Conservation (phyloP, 2,888 invertebrate genomes). For the Morpho helenor region DNA sequence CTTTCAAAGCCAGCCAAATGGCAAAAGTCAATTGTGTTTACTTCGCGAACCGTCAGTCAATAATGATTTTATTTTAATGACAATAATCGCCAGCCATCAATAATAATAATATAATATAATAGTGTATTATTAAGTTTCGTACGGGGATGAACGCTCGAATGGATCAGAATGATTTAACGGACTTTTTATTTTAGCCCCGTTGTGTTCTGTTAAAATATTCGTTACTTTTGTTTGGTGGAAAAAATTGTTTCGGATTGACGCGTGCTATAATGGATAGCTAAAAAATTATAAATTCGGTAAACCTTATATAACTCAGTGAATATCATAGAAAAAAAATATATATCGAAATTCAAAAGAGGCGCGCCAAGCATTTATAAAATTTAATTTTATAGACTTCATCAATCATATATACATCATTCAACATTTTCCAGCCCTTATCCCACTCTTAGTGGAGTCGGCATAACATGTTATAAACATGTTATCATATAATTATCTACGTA, state of each 20-base stretch:
- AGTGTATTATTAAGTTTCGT: slow-evolving; percentile 57
- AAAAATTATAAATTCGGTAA: too few relatives aligned
- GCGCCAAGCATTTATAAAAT: too few relatives aligned
- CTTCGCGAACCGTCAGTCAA: slow-evolving; percentile 64
- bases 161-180: slow-evolving; percentile 64
- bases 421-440: too few relatives aligned
- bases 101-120: slow-evolving; percentile 61
- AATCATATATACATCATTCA: too few relatives aligned
- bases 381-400: too few relatives aligned
- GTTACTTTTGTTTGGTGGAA: slow-evolving; percentile 31
- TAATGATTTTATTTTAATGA: slow-evolving; percentile 63
- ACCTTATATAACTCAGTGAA: too few relatives aligned
- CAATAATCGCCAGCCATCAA: slow-evolving; percentile 66
- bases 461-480: too few relatives aligned
- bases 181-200: slow-evolving; percentile 31
- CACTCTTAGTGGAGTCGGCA: too few relatives aligned
- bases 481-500: too few relatives aligned
- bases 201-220: slow-evolving; percentile 30
- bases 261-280: slow-evolving; percentile 20
- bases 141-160: slow-evolving; percentile 73
- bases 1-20: slow-evolving; percentile 70
- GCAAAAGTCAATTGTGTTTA: slow-evolving; percentile 76
- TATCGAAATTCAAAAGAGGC: too few relatives aligned
- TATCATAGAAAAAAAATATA: too few relatives aligned
- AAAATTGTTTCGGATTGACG: slow-evolving; percentile 27